Conservation (phyloP, 2,888 invertebrate genomes). For the Pammene fasciana region DNA sequence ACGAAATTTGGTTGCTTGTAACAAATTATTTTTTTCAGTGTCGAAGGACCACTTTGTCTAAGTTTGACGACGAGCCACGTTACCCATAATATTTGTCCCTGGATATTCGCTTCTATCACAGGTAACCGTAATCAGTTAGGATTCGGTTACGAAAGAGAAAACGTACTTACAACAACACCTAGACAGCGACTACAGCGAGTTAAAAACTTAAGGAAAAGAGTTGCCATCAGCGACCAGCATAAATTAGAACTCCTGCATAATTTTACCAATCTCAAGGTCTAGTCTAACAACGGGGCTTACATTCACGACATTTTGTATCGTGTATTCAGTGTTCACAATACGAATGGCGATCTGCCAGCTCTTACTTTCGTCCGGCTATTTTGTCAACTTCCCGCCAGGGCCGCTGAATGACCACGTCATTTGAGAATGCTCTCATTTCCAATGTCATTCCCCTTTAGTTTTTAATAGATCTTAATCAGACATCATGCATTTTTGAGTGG, state of each 20-base stretch:
- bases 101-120: too few relatives aligned
- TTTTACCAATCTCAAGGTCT: neutral
- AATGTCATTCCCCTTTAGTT: constrained; percentile 63
- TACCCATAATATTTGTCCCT: too few relatives aligned
- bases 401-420: constrained; percentile 61
- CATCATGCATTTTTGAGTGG: neutral
- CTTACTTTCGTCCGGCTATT: constrained; percentile 64
- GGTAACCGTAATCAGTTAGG: too few relatives aligned
- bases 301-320: constrained; percentile 5
- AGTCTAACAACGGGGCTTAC: neutral
- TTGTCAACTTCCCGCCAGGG: constrained; percentile 74
- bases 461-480: neutral
- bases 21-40: too few relatives aligned
- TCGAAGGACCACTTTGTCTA: too few relatives aligned
- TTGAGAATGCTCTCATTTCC: constrained; percentile 49
- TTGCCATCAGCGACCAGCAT: neutral
- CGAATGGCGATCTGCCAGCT: constrained; percentile 70
- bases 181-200: too few relatives aligned
- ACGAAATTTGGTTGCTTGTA: too few relatives aligned
- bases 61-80: too few relatives aligned
- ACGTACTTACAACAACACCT: too few relatives aligned
- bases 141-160: too few relatives aligned
- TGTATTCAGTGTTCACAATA: constrained; percentile 23
- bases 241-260: neutral
- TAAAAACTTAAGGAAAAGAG: too few relatives aligned